These are phyloP conservation scores for Lasius fuliginosus DNA, from an alignment of 2,888 invertebrate species.

Conservation along the genomic window DNA sequence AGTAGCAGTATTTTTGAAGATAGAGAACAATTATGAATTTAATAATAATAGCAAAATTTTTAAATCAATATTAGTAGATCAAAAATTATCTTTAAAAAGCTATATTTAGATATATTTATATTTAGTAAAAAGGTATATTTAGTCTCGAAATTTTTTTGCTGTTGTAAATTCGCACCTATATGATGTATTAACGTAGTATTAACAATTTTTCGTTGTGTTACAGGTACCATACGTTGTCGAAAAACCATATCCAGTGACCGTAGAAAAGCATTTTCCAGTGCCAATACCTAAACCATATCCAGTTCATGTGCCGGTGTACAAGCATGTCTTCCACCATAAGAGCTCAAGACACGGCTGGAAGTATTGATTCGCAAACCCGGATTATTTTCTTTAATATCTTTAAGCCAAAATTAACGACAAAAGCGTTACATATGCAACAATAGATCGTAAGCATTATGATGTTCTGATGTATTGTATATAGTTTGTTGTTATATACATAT, in stretches of 20 bases:
- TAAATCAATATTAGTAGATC: too few species aligned
- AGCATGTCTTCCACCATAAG: constrained; percentile 86
- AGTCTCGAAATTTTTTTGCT: too few species aligned
- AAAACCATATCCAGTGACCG: constrained; percentile 88
- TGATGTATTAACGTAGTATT: neutral
- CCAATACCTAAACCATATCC: constrained; percentile 88
- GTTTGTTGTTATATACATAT: constrained; percentile 48
- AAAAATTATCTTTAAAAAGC: too few species aligned
- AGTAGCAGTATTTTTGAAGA: too few species aligned
- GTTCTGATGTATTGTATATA: constrained; percentile 73
- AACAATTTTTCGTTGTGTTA: neutral
- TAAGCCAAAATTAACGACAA: constrained; percentile 68
- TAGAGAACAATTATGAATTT: too few species aligned
- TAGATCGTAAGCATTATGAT: constrained; percentile 50
- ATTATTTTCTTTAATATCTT: constrained; percentile 19
- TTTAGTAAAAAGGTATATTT: too few species aligned
- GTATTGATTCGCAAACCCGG: constrained; percentile 69
- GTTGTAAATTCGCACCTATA: too few species aligned
- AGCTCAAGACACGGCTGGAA: constrained; percentile 81
- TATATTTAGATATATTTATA: too few species aligned
- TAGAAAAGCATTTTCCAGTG: constrained; percentile 88
- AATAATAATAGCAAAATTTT: too few species aligned
- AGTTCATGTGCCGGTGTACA: constrained; percentile 88
- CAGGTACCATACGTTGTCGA: constrained; percentile 88
- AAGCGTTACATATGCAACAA: constrained; percentile 26